These are phyloP conservation scores for Callitettix versicolor DNA, from an alignment of 1,140 invertebrate genomes.

Conservation along the genomic window DNA sequence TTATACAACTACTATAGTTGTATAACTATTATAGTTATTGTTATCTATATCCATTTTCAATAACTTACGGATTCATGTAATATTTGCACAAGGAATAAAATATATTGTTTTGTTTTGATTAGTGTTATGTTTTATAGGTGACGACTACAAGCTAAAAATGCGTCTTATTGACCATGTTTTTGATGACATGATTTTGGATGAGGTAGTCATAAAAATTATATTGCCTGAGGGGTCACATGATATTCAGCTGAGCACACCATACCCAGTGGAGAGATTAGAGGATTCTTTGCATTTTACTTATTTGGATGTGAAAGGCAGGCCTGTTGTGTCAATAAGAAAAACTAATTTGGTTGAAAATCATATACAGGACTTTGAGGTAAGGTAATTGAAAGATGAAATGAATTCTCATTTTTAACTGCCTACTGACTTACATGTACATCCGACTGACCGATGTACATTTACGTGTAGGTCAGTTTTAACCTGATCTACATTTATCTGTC, in stretches of 20 bases:
- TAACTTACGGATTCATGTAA: too few species aligned
- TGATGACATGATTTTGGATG: slow-evolving; percentile 92
- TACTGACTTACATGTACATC: not conserved
- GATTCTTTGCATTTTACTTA: slow-evolving; percentile 85
- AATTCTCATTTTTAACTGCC: too few species aligned
- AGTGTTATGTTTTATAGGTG: slow-evolving; percentile 17
- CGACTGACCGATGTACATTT: not conserved
- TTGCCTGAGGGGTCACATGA: slow-evolving; percentile 85
- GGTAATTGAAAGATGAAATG: too few species aligned
- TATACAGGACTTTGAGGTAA: slow-evolving; percentile 56
- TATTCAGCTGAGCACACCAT: slow-evolving; percentile 75
- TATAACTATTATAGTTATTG: too few species aligned
- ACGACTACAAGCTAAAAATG: slow-evolving; percentile 80
- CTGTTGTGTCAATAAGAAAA: slow-evolving; percentile 77
- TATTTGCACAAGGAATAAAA: too few species aligned
- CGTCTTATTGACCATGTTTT: slow-evolving; percentile 89
- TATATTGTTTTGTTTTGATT: too few species aligned
- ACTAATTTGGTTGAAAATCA: slow-evolving; percentile 91
- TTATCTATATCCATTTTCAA: too few species aligned
- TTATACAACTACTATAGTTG: not conserved
- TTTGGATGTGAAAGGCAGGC: slow-evolving; percentile 86
- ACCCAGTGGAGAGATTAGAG: slow-evolving; percentile 57
- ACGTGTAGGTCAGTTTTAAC: too few species aligned
- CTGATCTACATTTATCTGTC: too few species aligned
- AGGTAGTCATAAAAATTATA: slow-evolving; percentile 82